Evolutionary conservation across 2,888 invertebrate species (phyloP).

Genomic region (Teleogryllus oceanicus): DNA sequence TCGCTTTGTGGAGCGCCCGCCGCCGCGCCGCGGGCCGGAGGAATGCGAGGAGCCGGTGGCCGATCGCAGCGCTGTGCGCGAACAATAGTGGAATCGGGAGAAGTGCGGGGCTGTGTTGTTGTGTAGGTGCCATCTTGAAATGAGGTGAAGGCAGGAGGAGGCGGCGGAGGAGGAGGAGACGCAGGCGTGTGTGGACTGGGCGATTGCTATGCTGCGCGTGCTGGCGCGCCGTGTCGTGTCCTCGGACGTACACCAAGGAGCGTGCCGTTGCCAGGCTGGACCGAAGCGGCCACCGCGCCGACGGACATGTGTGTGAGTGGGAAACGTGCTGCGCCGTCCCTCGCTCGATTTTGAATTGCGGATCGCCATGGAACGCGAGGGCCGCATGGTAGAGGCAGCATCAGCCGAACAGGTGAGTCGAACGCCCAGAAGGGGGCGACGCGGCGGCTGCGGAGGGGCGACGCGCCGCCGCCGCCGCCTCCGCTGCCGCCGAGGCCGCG

Average conservation of each 20-base stretch:
- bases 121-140: conserved; percentile 6
- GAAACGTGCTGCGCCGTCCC: neutral
- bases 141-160: neutral
- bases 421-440: neutral
- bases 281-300: neutral
- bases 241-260: neutral
- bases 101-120: conserved; percentile 3
- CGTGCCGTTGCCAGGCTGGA: neutral
- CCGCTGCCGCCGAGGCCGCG: neutral
- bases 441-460: neutral
- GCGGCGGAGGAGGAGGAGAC: neutral
- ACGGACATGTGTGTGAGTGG: neutral
- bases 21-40: neutral
- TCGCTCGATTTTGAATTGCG: neutral
- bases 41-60: neutral
- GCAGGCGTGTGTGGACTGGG: neutral
- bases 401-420: conserved; percentile 29
- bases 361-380: conserved; percentile 32
- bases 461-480: no score
- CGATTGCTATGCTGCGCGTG: neutral
- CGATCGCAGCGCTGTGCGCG: conserved; percentile 8
- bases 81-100: neutral
- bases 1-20: no score
- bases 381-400: conserved; percentile 29
- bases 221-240: neutral